A percentile compares a stretch with the other conserved stretches of the same genome.
These are phyloP conservation scores for Clamator glandarius DNA, from an alignment of 2,797 vertebrate species.

Conservation along the genomic window DNA sequence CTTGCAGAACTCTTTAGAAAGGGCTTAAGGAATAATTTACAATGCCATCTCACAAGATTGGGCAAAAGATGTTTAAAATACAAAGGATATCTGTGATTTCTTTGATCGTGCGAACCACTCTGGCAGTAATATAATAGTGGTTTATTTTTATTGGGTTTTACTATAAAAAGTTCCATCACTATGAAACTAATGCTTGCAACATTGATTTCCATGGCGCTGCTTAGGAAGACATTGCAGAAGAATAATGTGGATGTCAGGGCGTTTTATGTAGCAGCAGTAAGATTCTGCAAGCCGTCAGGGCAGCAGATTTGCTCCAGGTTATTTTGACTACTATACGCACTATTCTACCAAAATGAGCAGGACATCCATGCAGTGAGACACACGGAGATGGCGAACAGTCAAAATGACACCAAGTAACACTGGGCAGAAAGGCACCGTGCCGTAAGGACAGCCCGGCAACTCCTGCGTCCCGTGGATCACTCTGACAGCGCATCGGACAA, in stretches of 20 bases:
- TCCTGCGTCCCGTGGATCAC: background rate
- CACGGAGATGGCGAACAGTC: background rate
- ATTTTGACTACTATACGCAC: background rate
- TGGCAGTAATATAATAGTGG: background rate
- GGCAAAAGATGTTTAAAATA: background rate
- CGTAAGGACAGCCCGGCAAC: background rate
- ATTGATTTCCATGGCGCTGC: background rate
- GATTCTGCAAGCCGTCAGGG: background rate
- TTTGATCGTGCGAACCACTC: background rate
- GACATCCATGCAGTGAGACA: background rate
- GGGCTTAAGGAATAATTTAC: background rate
- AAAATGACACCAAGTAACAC: background rate
- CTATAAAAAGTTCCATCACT: background rate
- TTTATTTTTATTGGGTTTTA: constrained; percentile 3
- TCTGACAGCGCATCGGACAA: background rate
- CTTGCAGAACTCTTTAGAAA: background rate
- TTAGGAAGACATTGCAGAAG: background rate
- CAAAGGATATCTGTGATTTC: background rate
- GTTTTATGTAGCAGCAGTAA: background rate
- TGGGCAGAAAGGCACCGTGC: background rate
- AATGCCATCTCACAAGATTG: background rate
- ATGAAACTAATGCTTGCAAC: background rate
- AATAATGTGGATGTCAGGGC: background rate
- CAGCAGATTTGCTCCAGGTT: background rate
- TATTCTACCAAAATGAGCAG: background rate